These are phyloP conservation scores for Glyptemys insculpta DNA, from an alignment of 2,797 vertebrate genomes.

Conservation along the genomic window DNA sequence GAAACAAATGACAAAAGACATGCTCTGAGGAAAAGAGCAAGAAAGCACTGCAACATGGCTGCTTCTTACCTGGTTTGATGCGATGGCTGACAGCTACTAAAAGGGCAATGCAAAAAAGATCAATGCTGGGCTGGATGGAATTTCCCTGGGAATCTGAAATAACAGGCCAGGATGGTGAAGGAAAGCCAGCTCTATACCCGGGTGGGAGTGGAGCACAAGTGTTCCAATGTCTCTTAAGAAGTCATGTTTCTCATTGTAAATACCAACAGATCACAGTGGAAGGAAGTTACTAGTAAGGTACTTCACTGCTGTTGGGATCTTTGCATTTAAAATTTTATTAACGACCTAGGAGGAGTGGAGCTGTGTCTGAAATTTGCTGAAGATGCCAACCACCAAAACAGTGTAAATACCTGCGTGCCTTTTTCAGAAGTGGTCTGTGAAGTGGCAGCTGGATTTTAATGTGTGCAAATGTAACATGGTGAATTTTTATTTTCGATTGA, in stretches of 20 bases:
- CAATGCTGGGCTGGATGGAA: neutral
- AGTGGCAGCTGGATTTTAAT: neutral
- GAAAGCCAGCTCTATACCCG: neutral
- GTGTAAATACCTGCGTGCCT: neutral
- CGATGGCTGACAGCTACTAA: conserved; percentile 39
- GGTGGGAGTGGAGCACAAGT: neutral
- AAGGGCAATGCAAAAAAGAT: conserved; percentile 38
- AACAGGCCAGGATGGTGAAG: conserved; percentile 9
- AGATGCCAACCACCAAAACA: neutral
- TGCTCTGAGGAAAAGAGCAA: conserved; percentile 49
- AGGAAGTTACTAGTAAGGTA: neutral
- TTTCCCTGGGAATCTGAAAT: conserved; percentile 20
- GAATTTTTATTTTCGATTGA: neutral
- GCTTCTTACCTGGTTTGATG: conserved; percentile 31
- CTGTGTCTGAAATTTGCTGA: neutral
- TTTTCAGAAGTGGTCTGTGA: neutral
- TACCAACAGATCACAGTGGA: neutral
- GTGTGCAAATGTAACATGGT: neutral
- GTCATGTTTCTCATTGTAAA: conserved; percentile 1
- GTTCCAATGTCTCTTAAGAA: neutral
- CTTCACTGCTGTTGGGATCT: neutral
- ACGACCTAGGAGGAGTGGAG: neutral
- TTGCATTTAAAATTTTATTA: neutral
- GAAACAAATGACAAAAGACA: conserved; percentile 34
- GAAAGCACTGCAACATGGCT: conserved; percentile 45